Conservation (phyloP, 30 jellyfish, hydroid and myxozoan genomes). For the Mastigias papua region DNA sequence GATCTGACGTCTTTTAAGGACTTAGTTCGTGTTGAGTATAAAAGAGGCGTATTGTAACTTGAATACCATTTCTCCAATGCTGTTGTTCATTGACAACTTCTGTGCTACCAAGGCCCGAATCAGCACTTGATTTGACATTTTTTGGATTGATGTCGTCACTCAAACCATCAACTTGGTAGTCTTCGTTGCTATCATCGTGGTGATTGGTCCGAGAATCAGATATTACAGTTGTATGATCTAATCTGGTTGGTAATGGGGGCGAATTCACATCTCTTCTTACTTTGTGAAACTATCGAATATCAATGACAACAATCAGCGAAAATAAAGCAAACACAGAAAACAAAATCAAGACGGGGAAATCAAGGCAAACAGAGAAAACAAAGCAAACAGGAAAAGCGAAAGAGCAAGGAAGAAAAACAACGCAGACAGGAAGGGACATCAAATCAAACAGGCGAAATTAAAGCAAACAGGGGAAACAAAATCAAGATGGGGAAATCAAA, state of each 20-base stretch:
- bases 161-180: constrained; percentile 39
- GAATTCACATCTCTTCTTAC: constrained; percentile 69
- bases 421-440: no score
- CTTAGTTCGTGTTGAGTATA: no score
- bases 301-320: not conserved
- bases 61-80: constrained; percentile 94
- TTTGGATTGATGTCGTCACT: constrained; percentile 60
- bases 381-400: no score
- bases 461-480: no score
- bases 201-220: not conserved
- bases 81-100: constrained; percentile 82
- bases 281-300: constrained; percentile 49
- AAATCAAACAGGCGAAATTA: no score
- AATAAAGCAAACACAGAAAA: not conserved
- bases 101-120: constrained; percentile 97
- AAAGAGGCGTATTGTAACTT: not conserved
- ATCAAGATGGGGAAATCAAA: no score
- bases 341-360: no score
- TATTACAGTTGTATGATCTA: constrained; percentile 25
- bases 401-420: no score
- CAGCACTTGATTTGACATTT: constrained; percentile 90
- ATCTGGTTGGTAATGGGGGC: constrained; percentile 65
- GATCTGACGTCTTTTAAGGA: no score
- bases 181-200: constrained; percentile 73
- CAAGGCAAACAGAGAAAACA: no score